Conservation (phyloP, 2,888 invertebrate species). For the Zootermopsis nevadensis region DNA sequence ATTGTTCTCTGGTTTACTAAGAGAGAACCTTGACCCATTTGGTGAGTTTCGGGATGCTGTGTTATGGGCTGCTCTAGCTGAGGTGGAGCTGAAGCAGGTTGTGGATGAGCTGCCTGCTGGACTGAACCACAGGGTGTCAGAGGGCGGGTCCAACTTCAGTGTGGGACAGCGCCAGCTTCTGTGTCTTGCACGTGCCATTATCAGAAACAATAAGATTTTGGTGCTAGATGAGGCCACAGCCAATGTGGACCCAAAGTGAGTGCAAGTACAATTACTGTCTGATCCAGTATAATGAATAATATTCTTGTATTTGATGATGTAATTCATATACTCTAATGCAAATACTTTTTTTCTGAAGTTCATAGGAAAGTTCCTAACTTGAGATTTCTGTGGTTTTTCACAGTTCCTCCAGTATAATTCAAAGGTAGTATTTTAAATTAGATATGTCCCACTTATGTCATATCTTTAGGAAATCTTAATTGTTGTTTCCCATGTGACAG, state of each 20-base stretch:
- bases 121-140: slow-evolving; percentile 60
- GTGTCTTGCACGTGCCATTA: slow-evolving; percentile 74
- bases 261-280: slow-evolving; percentile 50
- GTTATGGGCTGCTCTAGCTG: slow-evolving; percentile 62
- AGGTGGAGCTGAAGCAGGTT: slow-evolving; percentile 61
- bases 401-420: too few relatives aligned
- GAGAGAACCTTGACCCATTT: slow-evolving; percentile 77
- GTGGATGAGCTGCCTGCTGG: slow-evolving; percentile 59
- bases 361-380: too few relatives aligned
- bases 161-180: slow-evolving; percentile 76
- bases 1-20: slow-evolving; percentile 73
- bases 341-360: too few relatives aligned
- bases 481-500: too few relatives aligned
- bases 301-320: too few relatives aligned
- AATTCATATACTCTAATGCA: too few relatives aligned
- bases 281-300: too few relatives aligned
- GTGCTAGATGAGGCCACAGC: slow-evolving; percentile 79
- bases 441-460: too few relatives aligned
- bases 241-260: slow-evolving; percentile 73
- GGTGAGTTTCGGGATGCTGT: slow-evolving; percentile 64
- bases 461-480: too few relatives aligned
- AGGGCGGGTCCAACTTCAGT: slow-evolving; percentile 69
- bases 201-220: slow-evolving; percentile 71
- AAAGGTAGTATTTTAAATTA: too few relatives aligned
- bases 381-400: too few relatives aligned